Percentiles rank a stretch among this genome's conserved stretches.
Evolutionary conservation across 2,113 vertebrate species (phyloP).

Genomic region (Lampris incognitus): DNA sequence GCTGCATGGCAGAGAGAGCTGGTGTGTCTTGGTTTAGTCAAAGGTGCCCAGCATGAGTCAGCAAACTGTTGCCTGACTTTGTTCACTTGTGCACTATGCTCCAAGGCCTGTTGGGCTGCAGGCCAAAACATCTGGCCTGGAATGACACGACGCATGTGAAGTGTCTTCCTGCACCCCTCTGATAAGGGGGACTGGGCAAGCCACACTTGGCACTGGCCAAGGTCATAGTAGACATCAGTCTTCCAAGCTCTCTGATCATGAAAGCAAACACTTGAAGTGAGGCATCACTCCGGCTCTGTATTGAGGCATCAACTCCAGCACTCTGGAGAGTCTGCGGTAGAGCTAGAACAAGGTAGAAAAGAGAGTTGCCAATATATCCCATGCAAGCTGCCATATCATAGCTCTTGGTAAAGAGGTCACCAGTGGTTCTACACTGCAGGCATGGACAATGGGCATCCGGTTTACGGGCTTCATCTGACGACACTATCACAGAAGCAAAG

Average conservation of each 20-base stretch:
- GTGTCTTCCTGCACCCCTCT: neutral
- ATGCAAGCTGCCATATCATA: too few relatives aligned
- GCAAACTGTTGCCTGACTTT: neutral
- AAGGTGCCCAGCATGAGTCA: neutral
- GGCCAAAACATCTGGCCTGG: neutral
- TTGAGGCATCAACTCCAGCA: too few relatives aligned
- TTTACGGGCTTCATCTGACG: too few relatives aligned
- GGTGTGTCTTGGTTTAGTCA: neutral
- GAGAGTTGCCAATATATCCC: too few relatives aligned
- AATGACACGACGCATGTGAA: neutral
- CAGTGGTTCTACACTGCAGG: too few relatives aligned
- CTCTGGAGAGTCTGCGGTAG: too few relatives aligned
- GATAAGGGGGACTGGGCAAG: neutral
- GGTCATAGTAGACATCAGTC: neutral
- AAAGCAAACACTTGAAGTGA: too few relatives aligned
- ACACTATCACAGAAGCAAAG: too few relatives aligned
- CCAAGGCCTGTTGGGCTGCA: neutral
- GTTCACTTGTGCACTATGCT: neutral
- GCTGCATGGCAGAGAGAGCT: neutral
- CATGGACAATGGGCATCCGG: too few relatives aligned
- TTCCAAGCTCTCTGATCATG: neutral
- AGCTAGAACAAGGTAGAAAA: too few relatives aligned
- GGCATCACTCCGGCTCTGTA: neutral
- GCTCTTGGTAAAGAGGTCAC: too few relatives aligned
- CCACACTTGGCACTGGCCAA: neutral